phyloP scores from a whole-genome alignment of 1,140 invertebrate genomes.

The Saccostrea glomerata region DNA sequence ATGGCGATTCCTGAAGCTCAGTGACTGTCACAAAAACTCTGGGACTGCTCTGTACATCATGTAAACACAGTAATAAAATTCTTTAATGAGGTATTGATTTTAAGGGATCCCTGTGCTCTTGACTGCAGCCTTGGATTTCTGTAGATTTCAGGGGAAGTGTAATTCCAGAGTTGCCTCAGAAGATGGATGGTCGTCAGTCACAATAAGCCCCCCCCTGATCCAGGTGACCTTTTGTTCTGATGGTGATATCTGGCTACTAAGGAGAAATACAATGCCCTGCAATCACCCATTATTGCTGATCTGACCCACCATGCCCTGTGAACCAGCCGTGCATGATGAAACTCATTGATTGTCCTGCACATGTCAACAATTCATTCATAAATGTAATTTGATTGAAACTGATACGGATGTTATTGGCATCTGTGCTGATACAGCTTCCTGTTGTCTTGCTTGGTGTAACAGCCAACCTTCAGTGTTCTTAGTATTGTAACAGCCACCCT shows the following conservation, averaged over 20 bases:
- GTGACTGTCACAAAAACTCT: not conserved
- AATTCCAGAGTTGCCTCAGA: not conserved
- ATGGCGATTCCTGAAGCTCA: not conserved
- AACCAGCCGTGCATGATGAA: not conserved
- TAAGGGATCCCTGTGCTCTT: not conserved
- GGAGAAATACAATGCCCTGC: no score
- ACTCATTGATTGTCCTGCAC: slow-evolving; percentile 25
- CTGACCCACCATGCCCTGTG: not conserved
- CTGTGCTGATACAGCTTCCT: not conserved
- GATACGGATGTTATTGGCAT: not conserved
- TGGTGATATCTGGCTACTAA: no score
- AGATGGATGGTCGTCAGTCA: not conserved
- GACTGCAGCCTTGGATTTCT: not conserved
- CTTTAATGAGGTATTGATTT: slow-evolving; percentile 6
- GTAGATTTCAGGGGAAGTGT: not conserved
- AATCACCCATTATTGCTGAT: not conserved
- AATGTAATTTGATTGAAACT: not conserved
- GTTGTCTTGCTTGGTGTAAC: not conserved
- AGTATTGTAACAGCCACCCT: not conserved
- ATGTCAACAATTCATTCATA: slow-evolving; percentile 4
- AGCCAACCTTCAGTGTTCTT: not conserved
- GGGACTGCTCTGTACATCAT: not conserved
- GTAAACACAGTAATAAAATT: slow-evolving; percentile 17
- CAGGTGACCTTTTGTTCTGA: no score
- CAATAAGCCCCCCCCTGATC: no score